Evolutionary conservation across 2,888 invertebrate genomes (phyloP).

Genomic region (Zaprionus bogoriensis): DNA sequence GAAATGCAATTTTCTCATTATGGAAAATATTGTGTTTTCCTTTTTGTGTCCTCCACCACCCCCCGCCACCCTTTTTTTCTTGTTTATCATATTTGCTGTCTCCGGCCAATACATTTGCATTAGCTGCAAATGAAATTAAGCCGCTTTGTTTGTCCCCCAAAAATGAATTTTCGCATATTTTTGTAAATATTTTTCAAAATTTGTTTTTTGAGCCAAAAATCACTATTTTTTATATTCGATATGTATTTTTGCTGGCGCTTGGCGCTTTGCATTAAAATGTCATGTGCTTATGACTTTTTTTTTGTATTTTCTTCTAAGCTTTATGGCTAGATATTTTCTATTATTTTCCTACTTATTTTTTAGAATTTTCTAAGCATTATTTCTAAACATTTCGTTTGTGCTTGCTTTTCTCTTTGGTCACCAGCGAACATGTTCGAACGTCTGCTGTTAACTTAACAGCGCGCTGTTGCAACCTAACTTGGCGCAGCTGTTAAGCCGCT

Average conservation of each 20-base stretch:
- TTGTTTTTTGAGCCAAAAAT: too few species aligned
- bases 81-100: not conserved
- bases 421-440: slow-evolving; percentile 27
- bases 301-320: not conserved
- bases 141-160: slow-evolving; percentile 18
- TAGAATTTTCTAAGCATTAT: too few species aligned
- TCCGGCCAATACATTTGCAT: slow-evolving; percentile 23
- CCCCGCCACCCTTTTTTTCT: not conserved
- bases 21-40: slow-evolving; percentile 8
- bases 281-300: too few species aligned
- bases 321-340: too few species aligned
- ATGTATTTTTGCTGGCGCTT: too few species aligned
- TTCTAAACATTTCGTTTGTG: not conserved
- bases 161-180: slow-evolving; percentile 2
- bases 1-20: slow-evolving; percentile 50
- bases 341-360: too few species aligned
- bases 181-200: too few species aligned
- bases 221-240: not conserved
- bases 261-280: too few species aligned
- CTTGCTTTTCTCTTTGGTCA: slow-evolving; percentile 10
- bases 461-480: slow-evolving; percentile 3
- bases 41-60: too few species aligned
- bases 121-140: slow-evolving; percentile 39
- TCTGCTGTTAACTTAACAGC: slow-evolving; percentile 40
- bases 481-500: not conserved